Evolutionary conservation across 2,113 vertebrate genomes (phyloP).

Genomic region (Cryptotis parvus): DNA sequence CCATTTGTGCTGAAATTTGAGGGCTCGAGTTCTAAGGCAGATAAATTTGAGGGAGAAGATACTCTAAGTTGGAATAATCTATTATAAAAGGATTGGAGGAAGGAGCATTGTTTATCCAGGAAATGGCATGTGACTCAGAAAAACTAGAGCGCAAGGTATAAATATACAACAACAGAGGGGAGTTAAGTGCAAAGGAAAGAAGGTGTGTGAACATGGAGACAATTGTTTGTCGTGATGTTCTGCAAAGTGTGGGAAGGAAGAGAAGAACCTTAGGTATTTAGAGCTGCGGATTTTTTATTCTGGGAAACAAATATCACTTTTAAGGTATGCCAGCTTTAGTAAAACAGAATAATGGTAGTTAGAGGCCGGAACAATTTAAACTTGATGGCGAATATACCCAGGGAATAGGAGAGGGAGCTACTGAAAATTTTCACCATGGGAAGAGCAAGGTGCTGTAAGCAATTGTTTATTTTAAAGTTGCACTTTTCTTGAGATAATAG

Average conservation of each 20-base stretch:
- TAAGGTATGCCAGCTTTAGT: background rate
- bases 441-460: conserved; percentile 5
- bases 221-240: background rate
- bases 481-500: background rate
- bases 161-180: background rate
- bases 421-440: conserved; percentile 22
- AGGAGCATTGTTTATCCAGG: background rate
- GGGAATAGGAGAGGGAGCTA: background rate
- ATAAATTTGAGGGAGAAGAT: background rate
- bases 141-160: background rate
- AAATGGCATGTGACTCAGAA: background rate
- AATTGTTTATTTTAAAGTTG: background rate
- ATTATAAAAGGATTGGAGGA: background rate
- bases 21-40: background rate
- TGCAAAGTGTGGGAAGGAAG: background rate
- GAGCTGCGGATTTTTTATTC: background rate
- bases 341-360: background rate
- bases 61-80: background rate
- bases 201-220: background rate
- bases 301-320: background rate
- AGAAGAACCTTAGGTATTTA: background rate
- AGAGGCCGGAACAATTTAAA: background rate
- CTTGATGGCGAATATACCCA: background rate
- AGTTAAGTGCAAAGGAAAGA: background rate
- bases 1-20: conserved; percentile 7